Conservation (phyloP, 1,140 invertebrate species). For the Cyphomyrmex costatus region DNA sequence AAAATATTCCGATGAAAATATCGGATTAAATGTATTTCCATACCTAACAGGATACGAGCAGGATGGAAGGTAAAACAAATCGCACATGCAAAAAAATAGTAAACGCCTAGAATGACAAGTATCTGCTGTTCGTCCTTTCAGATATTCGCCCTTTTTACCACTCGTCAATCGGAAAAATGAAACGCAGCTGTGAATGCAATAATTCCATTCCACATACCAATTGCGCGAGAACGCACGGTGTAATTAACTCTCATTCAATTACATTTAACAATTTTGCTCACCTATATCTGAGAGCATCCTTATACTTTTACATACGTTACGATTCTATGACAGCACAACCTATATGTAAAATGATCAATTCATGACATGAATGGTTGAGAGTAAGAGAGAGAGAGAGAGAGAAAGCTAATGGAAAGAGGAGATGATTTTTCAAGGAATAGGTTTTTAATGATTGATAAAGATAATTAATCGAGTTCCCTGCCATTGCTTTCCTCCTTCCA, state of each 20-base stretch:
- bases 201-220: conserved; percentile 54
- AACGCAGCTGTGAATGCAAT: conserved; percentile 54
- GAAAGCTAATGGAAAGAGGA: conserved; percentile 20
- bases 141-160: conserved; percentile 46
- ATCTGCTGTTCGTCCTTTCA: conserved; percentile 31
- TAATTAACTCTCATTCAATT: conserved; percentile 60
- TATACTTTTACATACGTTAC: conserved; percentile 35
- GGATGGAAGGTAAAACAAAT: conserved; percentile 29
- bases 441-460: conserved; percentile 76
- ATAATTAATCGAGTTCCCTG: conserved; percentile 73
- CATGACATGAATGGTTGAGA: conserved; percentile 21
- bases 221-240: conserved; percentile 43
- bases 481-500: conserved; percentile 16
- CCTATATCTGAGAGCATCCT: conserved; percentile 27
- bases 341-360: conserved; percentile 65
- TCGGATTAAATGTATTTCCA: conserved; percentile 50
- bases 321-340: conserved; percentile 31
- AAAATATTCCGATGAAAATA: conserved; percentile 46
- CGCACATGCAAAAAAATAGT: conserved; percentile 41
- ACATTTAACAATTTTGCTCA: conserved; percentile 58
- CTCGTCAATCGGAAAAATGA: conserved; percentile 60
- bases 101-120: conserved; percentile 55
- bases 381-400: too few relatives aligned
- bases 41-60: conserved; percentile 15
- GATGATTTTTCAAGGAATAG: conserved; percentile 68